Base-by-base conservation (phyloP, 2,113 vertebrate genomes). In the Thalassoma bifasciatum region DNA sequence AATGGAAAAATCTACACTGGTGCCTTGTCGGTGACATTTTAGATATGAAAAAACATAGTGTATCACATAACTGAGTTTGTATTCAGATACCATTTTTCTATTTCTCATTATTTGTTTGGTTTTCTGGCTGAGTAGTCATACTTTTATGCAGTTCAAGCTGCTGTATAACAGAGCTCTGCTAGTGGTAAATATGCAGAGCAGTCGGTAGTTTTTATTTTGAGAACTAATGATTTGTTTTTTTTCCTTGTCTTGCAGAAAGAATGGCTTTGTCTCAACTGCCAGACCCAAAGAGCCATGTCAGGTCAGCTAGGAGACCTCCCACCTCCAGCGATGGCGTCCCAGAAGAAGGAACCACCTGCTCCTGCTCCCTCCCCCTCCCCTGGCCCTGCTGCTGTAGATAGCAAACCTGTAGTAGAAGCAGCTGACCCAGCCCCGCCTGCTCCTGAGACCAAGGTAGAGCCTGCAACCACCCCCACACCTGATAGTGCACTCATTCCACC, bases 261-360 rank as follows among this genome's bases (percentile, higher is more conserved):
- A 94, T 99, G 98, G 98, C 94, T 99, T 59, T 99, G 98, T 87
- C 94, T 99, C 92, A 97, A 95, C 88, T 99, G 98, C 82, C 98
- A 99, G 92, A 99, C 97, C 34, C 95, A 96, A 90, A 95, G 97
- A 91, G 97, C 97, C 38, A 86, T 97, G 66, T 95, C 96, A 40
- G 97, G 96, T 90, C 95, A 98, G 56, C 94, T 97, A 76, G 97
- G 95, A 69, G 95, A 96, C 50, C 60, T 90, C 63, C 92, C 92
- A 59, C 91, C 93, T 54, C 85, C 92, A 81, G 68, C 82, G 0
- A 85, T 87, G 88, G 42, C 91, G 56, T 90, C 92, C 37, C 90
- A 90, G 30, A 93, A 94, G 71, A 93, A 86, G 58, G 84, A 86
- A 72, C 90, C 74, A 92, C 92, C 84, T 62, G 88, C 79, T 73